Percentiles rank a stretch among this genome's conserved stretches.
Evolutionary conservation across 2,113 vertebrate species (phyloP).

Genomic region (Melanerpes formicivorus): DNA sequence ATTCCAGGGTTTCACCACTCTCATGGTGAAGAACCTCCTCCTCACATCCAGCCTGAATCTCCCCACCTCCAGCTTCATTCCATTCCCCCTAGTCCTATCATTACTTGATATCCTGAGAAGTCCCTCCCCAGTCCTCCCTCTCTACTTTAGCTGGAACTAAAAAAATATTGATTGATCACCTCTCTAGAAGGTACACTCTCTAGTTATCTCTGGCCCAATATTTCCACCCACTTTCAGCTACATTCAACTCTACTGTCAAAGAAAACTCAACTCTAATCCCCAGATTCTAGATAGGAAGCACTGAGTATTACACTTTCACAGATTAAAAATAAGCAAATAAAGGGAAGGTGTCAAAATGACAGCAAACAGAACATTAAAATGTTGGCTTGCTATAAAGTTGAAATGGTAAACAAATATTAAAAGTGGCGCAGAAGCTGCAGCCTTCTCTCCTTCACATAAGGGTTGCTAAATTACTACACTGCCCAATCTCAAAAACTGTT

Average conservation of each 20-base stretch:
- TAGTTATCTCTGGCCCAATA: background rate
- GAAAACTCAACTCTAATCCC: background rate
- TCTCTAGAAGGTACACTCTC: background rate
- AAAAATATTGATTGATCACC: background rate
- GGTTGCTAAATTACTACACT: constrained; percentile 58
- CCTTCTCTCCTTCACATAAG: constrained; percentile 54
- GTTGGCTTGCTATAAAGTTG: background rate
- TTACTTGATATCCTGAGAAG: too few species aligned
- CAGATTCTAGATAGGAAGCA: constrained; percentile 2
- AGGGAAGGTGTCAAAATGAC: constrained; percentile 49
- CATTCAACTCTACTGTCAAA: background rate
- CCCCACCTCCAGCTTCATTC: too few species aligned
- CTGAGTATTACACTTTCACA: constrained; percentile 7
- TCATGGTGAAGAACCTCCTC: too few species aligned
- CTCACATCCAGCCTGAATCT: too few species aligned
- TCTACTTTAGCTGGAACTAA: background rate
- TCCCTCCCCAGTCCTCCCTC: too few species aligned
- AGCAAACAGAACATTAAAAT: constrained; percentile 46
- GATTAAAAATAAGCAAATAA: constrained; percentile 48
- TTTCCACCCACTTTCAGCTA: background rate
- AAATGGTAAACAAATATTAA: constrained; percentile 47
- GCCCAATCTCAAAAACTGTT: constrained; percentile 37
- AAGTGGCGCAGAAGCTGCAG: constrained; percentile 59
- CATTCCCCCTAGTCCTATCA: too few species aligned
- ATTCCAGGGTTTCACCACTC: too few species aligned